A percentile compares a stretch with the other conserved stretches of the same genome.
phyloP scores from a whole-genome alignment of 2,888 invertebrate genomes.

The Macrophya annulata region DNA sequence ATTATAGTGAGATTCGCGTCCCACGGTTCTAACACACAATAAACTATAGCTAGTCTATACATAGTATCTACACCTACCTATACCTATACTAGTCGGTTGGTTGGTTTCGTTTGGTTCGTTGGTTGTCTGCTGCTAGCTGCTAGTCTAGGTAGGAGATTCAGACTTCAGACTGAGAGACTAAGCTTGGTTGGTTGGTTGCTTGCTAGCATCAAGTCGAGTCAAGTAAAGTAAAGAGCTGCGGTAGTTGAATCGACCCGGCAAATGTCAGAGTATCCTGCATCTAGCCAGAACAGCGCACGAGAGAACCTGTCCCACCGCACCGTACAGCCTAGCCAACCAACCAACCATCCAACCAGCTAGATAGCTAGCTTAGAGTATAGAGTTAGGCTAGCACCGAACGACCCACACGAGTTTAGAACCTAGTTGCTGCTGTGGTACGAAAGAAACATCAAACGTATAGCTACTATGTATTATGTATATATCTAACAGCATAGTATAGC shows the following conservation, averaged over 20 bases:
- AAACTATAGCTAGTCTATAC: not conserved
- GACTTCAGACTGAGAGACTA: not conserved
- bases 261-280: constrained; percentile 75
- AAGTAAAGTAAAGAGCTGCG: not conserved
- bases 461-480: constrained; percentile 59
- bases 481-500: constrained; percentile 18
- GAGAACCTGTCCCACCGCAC: constrained; percentile 64
- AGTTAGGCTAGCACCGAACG: not conserved
- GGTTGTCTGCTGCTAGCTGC: not conserved
- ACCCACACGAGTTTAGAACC: constrained; percentile 38
- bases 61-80: too few species aligned
- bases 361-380: not conserved
- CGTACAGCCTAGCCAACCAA: constrained; percentile 18
- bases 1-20: not conserved
- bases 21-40: constrained; percentile 13
- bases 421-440: constrained; percentile 19
- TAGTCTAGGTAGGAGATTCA: not conserved
- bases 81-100: not conserved
- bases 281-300: constrained; percentile 59
- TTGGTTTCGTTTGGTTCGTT: not conserved
- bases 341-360: not conserved
- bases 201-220: not conserved
- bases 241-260: constrained; percentile 71
- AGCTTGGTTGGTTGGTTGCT: not conserved
- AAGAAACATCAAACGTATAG: constrained; percentile 18